Evolutionary conservation across 37 sponge, comb jelly and placozoan species (phyloP), one percentile per base, ranked within the genome.

Genomic region (Halisarca cf. caerulea): DNA sequence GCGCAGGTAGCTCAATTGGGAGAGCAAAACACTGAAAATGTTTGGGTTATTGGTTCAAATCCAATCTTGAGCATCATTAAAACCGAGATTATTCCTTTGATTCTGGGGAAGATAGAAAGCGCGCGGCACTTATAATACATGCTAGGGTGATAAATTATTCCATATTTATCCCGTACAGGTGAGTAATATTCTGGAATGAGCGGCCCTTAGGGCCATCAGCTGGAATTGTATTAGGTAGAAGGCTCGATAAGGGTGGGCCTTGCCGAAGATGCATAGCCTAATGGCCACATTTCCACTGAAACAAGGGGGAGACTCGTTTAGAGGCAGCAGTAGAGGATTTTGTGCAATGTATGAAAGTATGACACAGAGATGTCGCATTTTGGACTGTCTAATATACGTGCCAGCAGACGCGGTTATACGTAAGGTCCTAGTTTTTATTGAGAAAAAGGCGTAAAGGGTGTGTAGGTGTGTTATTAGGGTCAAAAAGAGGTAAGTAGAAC

Each of bases 331-430:
- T 92, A 89, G 82, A 86, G 90, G 83, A 92, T 89, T 30, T 92
- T 92, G 93, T 92, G 90, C 90, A 91, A 92, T 92, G 87, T 89
- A 92, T 88, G 87, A 83, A 89, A 92, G 93, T 89, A 89, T 83
- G 93, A 92, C 90, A 92, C 93, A 92, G 93, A 80, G 93, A 89
- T 89, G 81, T 86, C 87, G 81, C 90, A 59, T 34, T 80, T 58
- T 70, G 74, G 92, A 58, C 89, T 58, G 92, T 92, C 92, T 33
- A 88, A 92, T 88, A 57, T 85, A 89, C 90, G 90, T 92, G 93
- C 90, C 93, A 92, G 90, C 93, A 89, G 93, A 89, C 90, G 92
- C 92, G 92, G 92, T 88, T 92, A 92, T 82, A 88, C 89, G 90
- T 89, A 80, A 83, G 78, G 90, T 61, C 90, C 79, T 58, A 89